Evolutionary conservation across 2,797 vertebrate species (phyloP), one percentile per base, ranked within the genome.

Genomic region (Tapirus indicus): DNA sequence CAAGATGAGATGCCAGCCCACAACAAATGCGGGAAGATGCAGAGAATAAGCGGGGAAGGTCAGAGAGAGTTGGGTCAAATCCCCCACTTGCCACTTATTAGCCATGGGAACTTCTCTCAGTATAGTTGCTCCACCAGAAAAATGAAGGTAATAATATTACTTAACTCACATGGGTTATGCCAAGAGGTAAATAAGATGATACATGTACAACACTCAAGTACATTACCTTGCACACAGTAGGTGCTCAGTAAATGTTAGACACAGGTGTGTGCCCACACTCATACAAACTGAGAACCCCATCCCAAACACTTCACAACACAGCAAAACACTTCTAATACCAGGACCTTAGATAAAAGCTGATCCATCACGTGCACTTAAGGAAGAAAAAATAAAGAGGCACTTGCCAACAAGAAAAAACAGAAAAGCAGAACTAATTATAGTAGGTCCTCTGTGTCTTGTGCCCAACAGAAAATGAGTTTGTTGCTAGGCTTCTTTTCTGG

Each of bases 401-500:
- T 91, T 93, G 94, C 92, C 96, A 94, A 94, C 29, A 95, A 95
- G 77, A 25, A 79, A 56, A 84, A 41, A 58, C 56, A 88, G 49
- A 88, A 3, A 47, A 90, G 25, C 58, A 90, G 72, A 98, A 96
- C 88, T 97, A 96, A 97, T 95, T 83, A 96, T 35, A 96, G 44
- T 10, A 82, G 83, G 84, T 97, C 96, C 93, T 97, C 96, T 84
- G 96, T 96, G 56, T 88, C 92, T 54, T 97, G 1, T 56, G 84
- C 29, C 83, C 97, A 83, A 80, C 87, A 44, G 66, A 97, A 98
- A 98, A 96, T 38, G 23, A 88, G 17, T 72, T 71, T 66, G 90
- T 97, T 98, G 52, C 88, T 96, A 94, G 94, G 71, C 32, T 97
- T 94, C 92, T 97, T 78, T 88, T 93, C 94, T 89, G 78, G 97